Evolutionary conservation across 2,797 vertebrate genomes (phyloP).

Genomic region (Cynopterus sphinx): DNA sequence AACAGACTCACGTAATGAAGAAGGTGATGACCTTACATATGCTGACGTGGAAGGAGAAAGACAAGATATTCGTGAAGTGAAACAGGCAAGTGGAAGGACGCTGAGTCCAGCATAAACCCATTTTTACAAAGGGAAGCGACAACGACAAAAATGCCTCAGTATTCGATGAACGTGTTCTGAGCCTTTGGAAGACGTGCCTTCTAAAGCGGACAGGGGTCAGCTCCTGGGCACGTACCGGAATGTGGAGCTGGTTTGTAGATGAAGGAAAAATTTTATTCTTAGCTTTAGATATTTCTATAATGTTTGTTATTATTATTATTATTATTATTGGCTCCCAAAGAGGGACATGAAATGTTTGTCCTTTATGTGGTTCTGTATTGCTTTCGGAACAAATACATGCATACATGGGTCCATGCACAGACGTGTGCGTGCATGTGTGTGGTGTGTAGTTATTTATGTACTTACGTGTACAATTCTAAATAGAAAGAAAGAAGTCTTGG

Average conservation of each 20-base stretch:
- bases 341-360: background rate
- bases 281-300: background rate
- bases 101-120: background rate
- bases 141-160: background rate
- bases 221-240: background rate
- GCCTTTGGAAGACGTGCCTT: background rate
- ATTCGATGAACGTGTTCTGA: background rate
- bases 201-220: background rate
- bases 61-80: background rate
- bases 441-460: no score
- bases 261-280: background rate
- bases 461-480: background rate
- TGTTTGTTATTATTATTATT: background rate
- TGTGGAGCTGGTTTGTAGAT: background rate
- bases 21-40: background rate
- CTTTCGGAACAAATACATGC: background rate
- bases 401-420: background rate
- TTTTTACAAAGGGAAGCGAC: background rate
- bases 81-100: background rate
- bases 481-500: background rate
- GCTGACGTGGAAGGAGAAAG: background rate
- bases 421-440: fast-evolving
- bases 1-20: background rate
- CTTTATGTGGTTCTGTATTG: background rate
- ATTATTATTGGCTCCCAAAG: no score